Conservation (phyloP, 2,797 vertebrate genomes). For the Serranus cabrilla region DNA sequence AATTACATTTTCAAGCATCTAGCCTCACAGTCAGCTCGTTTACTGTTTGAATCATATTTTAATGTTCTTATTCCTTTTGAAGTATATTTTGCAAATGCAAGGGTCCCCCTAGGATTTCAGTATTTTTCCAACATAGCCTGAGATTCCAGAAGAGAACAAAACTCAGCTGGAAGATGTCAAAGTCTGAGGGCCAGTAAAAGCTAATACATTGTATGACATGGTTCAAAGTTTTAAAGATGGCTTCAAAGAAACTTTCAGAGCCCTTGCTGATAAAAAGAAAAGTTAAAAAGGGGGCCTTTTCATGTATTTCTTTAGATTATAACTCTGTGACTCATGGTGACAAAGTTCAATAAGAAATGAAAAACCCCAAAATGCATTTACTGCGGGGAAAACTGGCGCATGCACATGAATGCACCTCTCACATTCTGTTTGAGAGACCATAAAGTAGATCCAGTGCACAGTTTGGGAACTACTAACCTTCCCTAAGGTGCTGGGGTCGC, state of each 20-base stretch:
- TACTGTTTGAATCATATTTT: background rate
- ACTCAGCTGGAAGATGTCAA: background rate
- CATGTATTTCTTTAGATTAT: background rate
- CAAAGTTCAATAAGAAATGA: slow-evolving; percentile 12
- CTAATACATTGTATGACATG: too few species aligned
- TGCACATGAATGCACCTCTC: background rate
- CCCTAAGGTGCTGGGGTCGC: slow-evolving; percentile 16
- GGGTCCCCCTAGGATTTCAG: background rate
- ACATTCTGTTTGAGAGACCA: slow-evolving; percentile 13
- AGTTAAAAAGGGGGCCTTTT: too few species aligned
- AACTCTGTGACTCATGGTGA: background rate
- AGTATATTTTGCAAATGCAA: background rate
- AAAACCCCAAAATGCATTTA: slow-evolving; percentile 6
- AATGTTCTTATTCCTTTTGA: background rate
- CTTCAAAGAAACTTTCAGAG: slow-evolving; percentile 10
- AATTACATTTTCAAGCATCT: background rate
- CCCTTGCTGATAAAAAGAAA: background rate
- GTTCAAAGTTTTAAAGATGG: background rate
- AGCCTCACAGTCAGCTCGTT: background rate
- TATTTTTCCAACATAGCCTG: background rate
- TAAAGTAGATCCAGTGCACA: slow-evolving; percentile 1
- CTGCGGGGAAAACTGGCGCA: background rate
- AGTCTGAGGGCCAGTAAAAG: background rate
- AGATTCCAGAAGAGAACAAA: background rate
- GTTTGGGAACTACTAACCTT: slow-evolving; percentile 6